Evolutionary conservation across 2,113 vertebrate species (phyloP), one percentile per base, ranked within the genome.

Genomic region (Gavialis gangeticus): DNA sequence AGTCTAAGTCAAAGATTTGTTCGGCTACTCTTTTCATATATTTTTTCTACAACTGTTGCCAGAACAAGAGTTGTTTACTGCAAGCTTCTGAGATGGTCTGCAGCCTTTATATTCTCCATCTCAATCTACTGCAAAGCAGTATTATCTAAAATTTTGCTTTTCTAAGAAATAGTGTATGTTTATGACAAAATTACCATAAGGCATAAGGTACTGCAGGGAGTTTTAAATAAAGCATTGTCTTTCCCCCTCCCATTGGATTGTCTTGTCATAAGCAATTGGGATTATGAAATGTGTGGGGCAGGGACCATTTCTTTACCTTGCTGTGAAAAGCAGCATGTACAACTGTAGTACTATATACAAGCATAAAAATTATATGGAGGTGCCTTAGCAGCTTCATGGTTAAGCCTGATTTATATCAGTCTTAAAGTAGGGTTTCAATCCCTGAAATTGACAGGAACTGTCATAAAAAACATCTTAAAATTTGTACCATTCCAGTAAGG

Each of bases 1-100:
- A 96, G 77, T 97, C 46, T 62, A 94, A 96, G 86, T 95, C 84
- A 79, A 91, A 93, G 85, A 97, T 95, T 96, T 96, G 93, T 93
- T 94, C 1, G 3, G 86, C 85, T 95, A 79, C 56, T 91, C 75
- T 96, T 96, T 96, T 84, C 55, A 64, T 82, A 86, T 82, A 84
- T 92, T 89, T 97, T 94, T 94, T 94, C 85, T 71, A 85, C 79
- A 95, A 88, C 25, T 93, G n/a, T 82, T 96, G 86, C 90, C 78
- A 94, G 76, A 94, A 95, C 71, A 84, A 63, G 92, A 91, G 85
- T 67, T 95, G 77, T 94, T 97, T 95, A 89, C 82, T 67, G 27
- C 86, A 91, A 89, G 64, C 81, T 94, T 89, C 84, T 84, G 79
- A 85, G 94, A 73, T 91, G 21, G 93, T 96, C 64, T 91, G 71